Base-by-base conservation (phyloP, 2,888 invertebrate genomes). In the Calameuta pallipes region DNA sequence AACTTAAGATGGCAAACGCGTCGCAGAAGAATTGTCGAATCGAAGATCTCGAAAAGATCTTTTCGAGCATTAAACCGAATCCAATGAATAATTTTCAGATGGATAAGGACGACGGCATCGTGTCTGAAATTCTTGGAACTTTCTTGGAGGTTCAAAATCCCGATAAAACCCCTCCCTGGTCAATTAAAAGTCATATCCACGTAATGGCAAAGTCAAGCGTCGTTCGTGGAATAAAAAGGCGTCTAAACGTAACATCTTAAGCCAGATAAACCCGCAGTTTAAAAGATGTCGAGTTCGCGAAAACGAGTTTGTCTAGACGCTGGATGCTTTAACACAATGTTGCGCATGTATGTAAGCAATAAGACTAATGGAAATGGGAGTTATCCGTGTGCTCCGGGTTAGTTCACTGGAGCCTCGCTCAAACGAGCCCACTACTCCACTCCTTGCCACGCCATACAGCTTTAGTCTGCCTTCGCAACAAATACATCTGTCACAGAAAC, bases 361-460 rank as follows among this genome's bases (percentile, higher is more conserved):
- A 80, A 78, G 76, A 78, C 80, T 78, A 80, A 80, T 80, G 80
- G 78, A 76, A 80, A 78, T 76, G 71, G 73, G 34, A 75, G 71
- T 56, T 56, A 56, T 56, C 56, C 56, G 56, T 56, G 56, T 56
- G 56, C 56, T 56, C 23, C 56, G 56, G 56, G 23, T 56, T 56
- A 56, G 23, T 15, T 56, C 56, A 56, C 56, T 23, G 23, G 23
- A 56, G 56, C 2, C 4, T 56, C 23, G 23, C 56, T 56, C 56
- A 56, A 56, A 56, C 23, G 23, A 23, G 56, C 56, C 56, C 56
- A 6, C 23, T 9, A 23, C 56, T 56, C 56, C 23, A 15, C 15
- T 56, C 56, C 23, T 56, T 56, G 15, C 56, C 23, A 56, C 56
- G 56, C 23, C 23, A 56, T 9, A 6, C 23, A 56, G 56, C 56